phyloP scores from a whole-genome alignment of 2,888 invertebrate species.

The Carcina quercana region DNA sequence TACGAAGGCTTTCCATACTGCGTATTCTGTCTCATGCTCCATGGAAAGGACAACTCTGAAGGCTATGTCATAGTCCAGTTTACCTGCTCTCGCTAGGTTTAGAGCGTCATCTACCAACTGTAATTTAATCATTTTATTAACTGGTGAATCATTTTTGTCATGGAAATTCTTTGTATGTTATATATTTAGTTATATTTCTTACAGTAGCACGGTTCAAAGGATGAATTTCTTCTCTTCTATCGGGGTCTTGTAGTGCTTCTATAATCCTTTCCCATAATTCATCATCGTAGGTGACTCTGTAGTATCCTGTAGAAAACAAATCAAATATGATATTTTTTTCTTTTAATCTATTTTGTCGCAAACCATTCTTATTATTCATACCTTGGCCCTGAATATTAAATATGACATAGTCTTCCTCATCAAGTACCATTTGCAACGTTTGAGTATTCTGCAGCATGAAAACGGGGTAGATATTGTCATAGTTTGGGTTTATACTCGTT shows the following conservation, averaged over 20 bases:
- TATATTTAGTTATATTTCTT: constrained; percentile 21
- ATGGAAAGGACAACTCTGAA: constrained; percentile 81
- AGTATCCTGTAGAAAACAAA: constrained; percentile 75
- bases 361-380: constrained; percentile 17
- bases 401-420: constrained; percentile 48
- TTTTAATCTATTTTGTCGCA: not conserved
- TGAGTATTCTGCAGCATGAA: constrained; percentile 28
- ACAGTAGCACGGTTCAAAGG: constrained; percentile 79
- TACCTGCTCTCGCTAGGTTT: constrained; percentile 79
- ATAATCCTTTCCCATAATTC: constrained; percentile 79
- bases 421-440: constrained; percentile 27
- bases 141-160: not conserved
- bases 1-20: constrained; percentile 79
- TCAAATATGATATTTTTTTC: no score
- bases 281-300: constrained; percentile 80
- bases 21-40: constrained; percentile 80
- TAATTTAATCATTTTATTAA: not conserved
- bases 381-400: constrained; percentile 64
- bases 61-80: constrained; percentile 76
- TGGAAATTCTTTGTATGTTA: constrained; percentile 1
- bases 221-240: constrained; percentile 73
- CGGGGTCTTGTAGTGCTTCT: constrained; percentile 67
- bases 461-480: constrained; percentile 31
- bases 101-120: constrained; percentile 85
- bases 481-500: constrained; percentile 44